These are phyloP conservation scores for Antheraea pernyi DNA, from an alignment of 1,140 invertebrate genomes.

Conservation along the genomic window DNA sequence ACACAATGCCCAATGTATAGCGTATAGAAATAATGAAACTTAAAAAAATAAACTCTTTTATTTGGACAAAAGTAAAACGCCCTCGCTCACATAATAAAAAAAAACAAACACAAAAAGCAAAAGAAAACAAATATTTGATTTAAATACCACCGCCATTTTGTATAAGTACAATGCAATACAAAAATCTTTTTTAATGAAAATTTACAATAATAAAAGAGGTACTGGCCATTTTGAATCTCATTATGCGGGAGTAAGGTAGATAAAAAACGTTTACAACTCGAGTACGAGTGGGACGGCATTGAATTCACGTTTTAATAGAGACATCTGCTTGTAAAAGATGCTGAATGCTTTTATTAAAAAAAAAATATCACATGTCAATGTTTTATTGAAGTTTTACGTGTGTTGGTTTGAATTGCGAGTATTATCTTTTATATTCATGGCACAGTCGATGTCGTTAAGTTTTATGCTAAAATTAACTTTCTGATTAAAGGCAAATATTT, in stretches of 20 bases:
- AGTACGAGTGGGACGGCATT: not conserved
- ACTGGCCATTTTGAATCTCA: conserved; percentile 4
- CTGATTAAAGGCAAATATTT: no score
- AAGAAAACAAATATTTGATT: conserved; percentile 5
- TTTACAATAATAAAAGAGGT: conserved; percentile 5
- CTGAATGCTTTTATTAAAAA: not conserved
- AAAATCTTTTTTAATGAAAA: not conserved
- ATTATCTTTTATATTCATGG: not conserved
- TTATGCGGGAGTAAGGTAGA: not conserved
- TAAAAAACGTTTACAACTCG: not conserved
- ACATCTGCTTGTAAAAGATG: not conserved
- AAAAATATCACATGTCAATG: not conserved
- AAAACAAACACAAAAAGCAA: not conserved
- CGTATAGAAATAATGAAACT: not conserved
- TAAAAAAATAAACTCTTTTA: not conserved
- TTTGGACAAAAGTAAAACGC: not conserved
- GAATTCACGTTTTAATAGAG: not conserved
- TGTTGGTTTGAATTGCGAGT: not conserved
- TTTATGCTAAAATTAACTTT: no score
- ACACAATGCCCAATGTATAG: not conserved
- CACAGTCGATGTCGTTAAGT: not conserved
- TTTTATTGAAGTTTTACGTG: not conserved
- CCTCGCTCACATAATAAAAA: not conserved
- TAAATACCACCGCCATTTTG: conserved; percentile 4
- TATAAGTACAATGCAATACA: conserved; percentile 3